Evolutionary conservation across 92 coral and sea anemone genomes (phyloP), one percentile per base, ranked within the genome.

Genomic region (Phenganax marumi): DNA sequence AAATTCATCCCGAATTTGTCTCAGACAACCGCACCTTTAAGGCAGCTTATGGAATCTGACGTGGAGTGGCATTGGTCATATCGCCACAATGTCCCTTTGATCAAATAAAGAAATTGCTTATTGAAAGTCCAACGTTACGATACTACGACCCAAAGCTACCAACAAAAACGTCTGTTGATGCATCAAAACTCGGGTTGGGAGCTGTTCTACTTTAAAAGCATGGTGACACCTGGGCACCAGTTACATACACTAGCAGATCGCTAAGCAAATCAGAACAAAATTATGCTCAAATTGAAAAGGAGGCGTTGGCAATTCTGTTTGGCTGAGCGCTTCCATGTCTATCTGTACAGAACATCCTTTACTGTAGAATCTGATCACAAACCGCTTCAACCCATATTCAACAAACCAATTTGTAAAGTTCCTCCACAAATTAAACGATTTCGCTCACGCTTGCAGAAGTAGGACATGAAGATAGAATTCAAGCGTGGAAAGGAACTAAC

Each of bases 141-240:
- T 24, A 2, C 22, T 70, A 70, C 75, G 53, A 70, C 13, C 75
- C 75, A 10, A 13, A 70, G 5, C 10, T 70, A 13, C 75, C 51
- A 70, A 70, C 53, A 48, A 70, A 70, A 48, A 48, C 53, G 8
- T 70, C 63, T 14, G 63, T 56, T 14, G 63, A 56, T 56, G 63
- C 63, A 14, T 56, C 63, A 14, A 56, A 56, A 21, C 17, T 14
- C 1, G 63, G 63, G 22, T 14, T 56, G 17, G 63, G 0, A 14
- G 63, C 63, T 3, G 63, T 56, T 14, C 63, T 56, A 14, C 17
- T 56, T 14, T 8, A 56, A 21, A 14, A 14, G 22, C 63, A 33
- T 70, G 49, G 53, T 13, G 75, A 70, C 53, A 14, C 16, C 9
- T 22, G 75, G 51, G 75, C 75, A 70, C 75, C 75, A 70, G 75